These are phyloP conservation scores for Synanthedon formicaeformis DNA, from an alignment of 2,888 invertebrate species.

Conservation along the genomic window DNA sequence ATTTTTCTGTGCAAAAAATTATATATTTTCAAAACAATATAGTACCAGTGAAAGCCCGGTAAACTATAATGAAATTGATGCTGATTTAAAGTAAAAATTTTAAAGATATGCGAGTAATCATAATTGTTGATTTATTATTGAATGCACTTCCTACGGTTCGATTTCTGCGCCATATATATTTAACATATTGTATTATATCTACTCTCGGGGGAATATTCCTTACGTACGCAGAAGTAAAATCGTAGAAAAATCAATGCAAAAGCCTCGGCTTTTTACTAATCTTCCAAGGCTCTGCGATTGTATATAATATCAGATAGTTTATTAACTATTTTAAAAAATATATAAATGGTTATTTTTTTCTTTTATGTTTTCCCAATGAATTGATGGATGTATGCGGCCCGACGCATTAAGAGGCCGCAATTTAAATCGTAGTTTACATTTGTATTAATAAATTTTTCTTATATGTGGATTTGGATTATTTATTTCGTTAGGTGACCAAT, in stretches of 20 bases:
- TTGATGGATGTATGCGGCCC: not conserved
- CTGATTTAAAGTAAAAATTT: no score
- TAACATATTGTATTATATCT: no score
- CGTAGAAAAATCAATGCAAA: not conserved
- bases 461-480: conserved; percentile 44
- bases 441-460: conserved; percentile 66
- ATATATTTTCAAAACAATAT: no score
- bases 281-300: conserved; percentile 4
- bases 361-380: conserved; percentile 1
- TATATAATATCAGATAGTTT: not conserved
- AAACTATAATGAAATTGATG: no score
- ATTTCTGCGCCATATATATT: no score
- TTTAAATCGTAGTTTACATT: conserved; percentile 30
- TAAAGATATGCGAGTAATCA: no score
- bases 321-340: not conserved
- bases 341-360: conserved; percentile 9
- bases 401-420: not conserved
- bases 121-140: no score
- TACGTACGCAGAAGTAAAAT: no score
- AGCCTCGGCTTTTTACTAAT: not conserved
- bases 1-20: no score
- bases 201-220: no score
- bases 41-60: no score
- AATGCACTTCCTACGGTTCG: no score
- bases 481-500: conserved; percentile 10